A percentile compares a stretch with the other conserved stretches of the same genome.
phyloP scores from a whole-genome alignment of 2,888 invertebrate genomes.

The Idaea dimidiata region DNA sequence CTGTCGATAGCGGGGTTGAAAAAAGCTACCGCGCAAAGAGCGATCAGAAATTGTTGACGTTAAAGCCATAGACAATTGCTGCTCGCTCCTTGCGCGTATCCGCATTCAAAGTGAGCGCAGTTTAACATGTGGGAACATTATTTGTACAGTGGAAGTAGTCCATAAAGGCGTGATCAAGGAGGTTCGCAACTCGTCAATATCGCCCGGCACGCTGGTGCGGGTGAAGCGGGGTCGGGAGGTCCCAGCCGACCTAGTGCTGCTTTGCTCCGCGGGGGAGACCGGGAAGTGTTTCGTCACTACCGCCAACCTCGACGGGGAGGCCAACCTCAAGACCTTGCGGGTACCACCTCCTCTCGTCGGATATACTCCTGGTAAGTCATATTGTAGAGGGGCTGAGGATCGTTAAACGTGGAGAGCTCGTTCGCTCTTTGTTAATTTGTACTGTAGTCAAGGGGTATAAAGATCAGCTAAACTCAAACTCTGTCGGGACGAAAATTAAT shows the following conservation, averaged over 20 bases:
- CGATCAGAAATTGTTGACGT: too few relatives aligned
- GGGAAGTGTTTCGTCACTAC: conserved; percentile 90
- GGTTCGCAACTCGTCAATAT: conserved; percentile 79
- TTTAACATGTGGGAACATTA: not conserved
- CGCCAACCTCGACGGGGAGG: conserved; percentile 93
- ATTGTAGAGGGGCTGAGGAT: not conserved
- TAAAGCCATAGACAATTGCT: too few relatives aligned
- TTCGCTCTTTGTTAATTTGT: too few relatives aligned
- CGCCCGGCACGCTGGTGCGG: conserved; percentile 88
- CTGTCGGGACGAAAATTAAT: too few relatives aligned
- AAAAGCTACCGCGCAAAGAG: too few relatives aligned
- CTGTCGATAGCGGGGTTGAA: too few relatives aligned
- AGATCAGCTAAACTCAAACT: too few relatives aligned
- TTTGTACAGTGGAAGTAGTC: conserved; percentile 76
- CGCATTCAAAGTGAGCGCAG: not conserved
- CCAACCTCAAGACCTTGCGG: conserved; percentile 85
- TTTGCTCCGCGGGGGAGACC: conserved; percentile 84
- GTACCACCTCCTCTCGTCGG: conserved; percentile 67
- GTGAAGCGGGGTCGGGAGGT: conserved; percentile 87
- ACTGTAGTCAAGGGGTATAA: too few relatives aligned
- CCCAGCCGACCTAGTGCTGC: conserved; percentile 89
- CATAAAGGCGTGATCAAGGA: conserved; percentile 78
- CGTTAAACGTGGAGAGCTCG: too few relatives aligned
- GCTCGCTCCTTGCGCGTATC: too few relatives aligned
- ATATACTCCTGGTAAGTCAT: conserved; percentile 59